Evolutionary conservation across 2,888 invertebrate genomes (phyloP), one percentile per base, ranked within the genome.

Genomic region (Nebria salina): DNA sequence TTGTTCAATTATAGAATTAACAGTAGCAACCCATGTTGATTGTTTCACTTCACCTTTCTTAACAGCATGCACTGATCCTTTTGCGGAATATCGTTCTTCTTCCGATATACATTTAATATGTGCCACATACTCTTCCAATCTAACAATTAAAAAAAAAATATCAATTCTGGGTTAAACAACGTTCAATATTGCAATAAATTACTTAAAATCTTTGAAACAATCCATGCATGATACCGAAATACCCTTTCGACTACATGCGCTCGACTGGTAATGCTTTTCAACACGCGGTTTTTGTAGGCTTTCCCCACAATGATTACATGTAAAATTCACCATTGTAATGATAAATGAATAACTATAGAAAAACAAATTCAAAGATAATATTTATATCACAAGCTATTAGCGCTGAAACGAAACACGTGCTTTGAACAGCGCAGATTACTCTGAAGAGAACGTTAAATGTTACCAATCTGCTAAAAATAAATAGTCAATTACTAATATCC

Each of bases 281-380:
- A 98, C 97, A 87, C 95, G 94, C 41, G 96, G 95, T 87, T 98
- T 98, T 87, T 97, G 97, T 64, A 98, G 89, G 65, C 96, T 94
- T 83, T 96, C 96, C 0, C 98, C 97, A 88, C 98, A 99, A 84
- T 94, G 92, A 85, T 95, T 95, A 88, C 98, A 98, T 11, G 95
- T 96, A 88, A 98, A 98, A 77, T 97, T 95, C 70, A 98, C 98
- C 98, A 98, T 98, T 82, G 82, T 85, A 78, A 76, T 34, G 70
- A 25, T 26, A 70, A 25, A 20, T 70, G 5, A 72, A 70, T 25
- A 25, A 70, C 70, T 13, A 15, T 43, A 8, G 6, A 43, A 8
- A 9, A 8, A 13, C 54, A 54, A 54, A 54, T 54, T 11, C 54
- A 54, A 54, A 11, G 54, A 4, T 11, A 54, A 54, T 54, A 54